A percentile compares a stretch with the other conserved stretches of the same genome.
phyloP scores from a whole-genome alignment of 2,113 vertebrate genomes.

The Sylvilagus bachmani region DNA sequence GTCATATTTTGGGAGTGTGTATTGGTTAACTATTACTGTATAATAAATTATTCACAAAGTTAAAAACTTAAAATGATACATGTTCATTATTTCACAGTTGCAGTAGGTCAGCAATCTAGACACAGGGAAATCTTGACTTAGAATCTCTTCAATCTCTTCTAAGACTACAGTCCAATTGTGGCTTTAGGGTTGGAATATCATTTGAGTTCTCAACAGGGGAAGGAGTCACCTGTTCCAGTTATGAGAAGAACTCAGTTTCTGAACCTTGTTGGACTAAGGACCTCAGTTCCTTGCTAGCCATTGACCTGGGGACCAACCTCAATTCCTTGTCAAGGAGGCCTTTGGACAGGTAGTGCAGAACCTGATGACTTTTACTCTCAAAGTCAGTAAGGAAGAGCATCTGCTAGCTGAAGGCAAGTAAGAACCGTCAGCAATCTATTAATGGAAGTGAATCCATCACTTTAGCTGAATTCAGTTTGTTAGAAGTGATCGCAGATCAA shows the following conservation, averaged over 20 bases:
- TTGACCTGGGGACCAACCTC: not conserved
- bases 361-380: not conserved
- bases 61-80: not conserved
- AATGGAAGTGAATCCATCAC: not conserved
- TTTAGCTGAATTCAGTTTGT: not conserved
- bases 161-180: not conserved
- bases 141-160: not conserved
- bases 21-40: not conserved
- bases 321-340: not conserved
- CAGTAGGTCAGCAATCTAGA: not conserved
- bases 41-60: not conserved
- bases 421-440: not conserved
- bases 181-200: not conserved
- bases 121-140: not conserved
- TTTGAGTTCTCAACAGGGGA: not conserved
- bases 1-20: not conserved
- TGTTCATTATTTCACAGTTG: not conserved
- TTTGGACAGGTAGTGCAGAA: not conserved
- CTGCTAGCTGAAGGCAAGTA: not conserved
- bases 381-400: not conserved
- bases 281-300: not conserved
- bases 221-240: not conserved
- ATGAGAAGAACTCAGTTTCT: not conserved
- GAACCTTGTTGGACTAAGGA: not conserved
- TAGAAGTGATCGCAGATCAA: not conserved